Base-by-base conservation (phyloP, 2,113 vertebrate species). In the Vanacampus margaritifer region DNA sequence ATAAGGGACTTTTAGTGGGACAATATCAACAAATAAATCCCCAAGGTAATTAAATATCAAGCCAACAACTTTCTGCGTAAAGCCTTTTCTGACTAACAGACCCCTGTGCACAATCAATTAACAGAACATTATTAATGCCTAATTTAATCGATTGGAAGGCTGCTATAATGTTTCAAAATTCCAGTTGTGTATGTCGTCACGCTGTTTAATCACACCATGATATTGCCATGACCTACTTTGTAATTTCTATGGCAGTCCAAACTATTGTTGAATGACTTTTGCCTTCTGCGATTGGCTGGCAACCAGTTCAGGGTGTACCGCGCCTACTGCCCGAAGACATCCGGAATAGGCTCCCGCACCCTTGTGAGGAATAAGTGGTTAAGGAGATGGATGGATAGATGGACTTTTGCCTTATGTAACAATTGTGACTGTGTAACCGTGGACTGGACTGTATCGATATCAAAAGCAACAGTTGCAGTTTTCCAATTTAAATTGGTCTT, bases 81-180 rank as follows among this genome's bases (percentile, higher is more conserved):
- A 78, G 69, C 73, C 56, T 84, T 57, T 75, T 83, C 83, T 85
- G 81, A 84, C 83, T 83, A 91, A 89, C 73, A 89, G 71, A 74
- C 90, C 92, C 89, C 90, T 92, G 90, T 75, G 73, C 75, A 75
- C 65, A 78, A 92, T 91, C 85, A 91, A 88, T 92, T 91, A 89
- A 60, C 64, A 80, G 64, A 32, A 51, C 64, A 76, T 88, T 85
- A 90, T 85, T 91, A 81, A 72, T 85, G 84, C 78, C 64, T 75
- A 32, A 76, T 86, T 84, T 84, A 89, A 89, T 84, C 26, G 54
- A 16, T 28, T 56, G 54, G 26, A 28, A 28, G 1, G 13, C 54
- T 32, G 28, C 54, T 57, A 32, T 26, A 54, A 32, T 57, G 28
- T 17, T 28, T 57, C 7, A 16, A 56, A 32, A 19, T 19, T 32